Evolutionary conservation across 1,140 invertebrate genomes (phyloP), one percentile per base, ranked within the genome.

Genomic region (Sitophilus oryzae): DNA sequence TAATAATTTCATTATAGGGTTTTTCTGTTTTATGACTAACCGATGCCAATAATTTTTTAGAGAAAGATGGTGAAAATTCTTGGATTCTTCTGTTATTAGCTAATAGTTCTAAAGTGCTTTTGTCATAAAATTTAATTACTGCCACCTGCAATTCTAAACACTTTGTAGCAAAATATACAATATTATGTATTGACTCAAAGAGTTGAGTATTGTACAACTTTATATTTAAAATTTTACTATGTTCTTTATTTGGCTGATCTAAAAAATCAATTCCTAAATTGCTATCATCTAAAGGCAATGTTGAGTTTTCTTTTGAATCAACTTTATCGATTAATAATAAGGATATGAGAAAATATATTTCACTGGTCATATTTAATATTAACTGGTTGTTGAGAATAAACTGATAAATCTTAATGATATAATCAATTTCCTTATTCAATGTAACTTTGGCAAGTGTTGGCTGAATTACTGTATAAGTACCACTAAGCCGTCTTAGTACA

Each of bases 81-180:
- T 60, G 58, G 21, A 84, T 59, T 37, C 76, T 67, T 18, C 66
- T 64, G 68, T 82, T 82, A 54, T 81, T 76, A 11, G 64, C 69
- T 20, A 84, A 65, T 10, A 79, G 65, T 48, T 74, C 73, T 2
- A 83, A 60, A 1, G 80, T 79, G 1, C 71, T 60, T 59, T 74
- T 72, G 63, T 84, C 82, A 22, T 82, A 69, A 53, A 70, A 66
- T 18, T 62, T 61, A 20, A 83, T 59, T n/a, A 82, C 62, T 14
- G 70, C 58, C 21, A 66, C 65, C 37, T 77, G 72, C 25, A 70
- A 58, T 43, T 73, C 66, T 19, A 84, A 66, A 50, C 78, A 73
- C 44, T 64, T 67, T n/a, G 71, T 70, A 34, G 79, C 74, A 73
- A 83, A 83, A 67, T 80, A 82, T 5, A 82, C 73, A 60, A 79